Conservation (phyloP, 2,113 vertebrate species). For the Gymnorhina tibicen region DNA sequence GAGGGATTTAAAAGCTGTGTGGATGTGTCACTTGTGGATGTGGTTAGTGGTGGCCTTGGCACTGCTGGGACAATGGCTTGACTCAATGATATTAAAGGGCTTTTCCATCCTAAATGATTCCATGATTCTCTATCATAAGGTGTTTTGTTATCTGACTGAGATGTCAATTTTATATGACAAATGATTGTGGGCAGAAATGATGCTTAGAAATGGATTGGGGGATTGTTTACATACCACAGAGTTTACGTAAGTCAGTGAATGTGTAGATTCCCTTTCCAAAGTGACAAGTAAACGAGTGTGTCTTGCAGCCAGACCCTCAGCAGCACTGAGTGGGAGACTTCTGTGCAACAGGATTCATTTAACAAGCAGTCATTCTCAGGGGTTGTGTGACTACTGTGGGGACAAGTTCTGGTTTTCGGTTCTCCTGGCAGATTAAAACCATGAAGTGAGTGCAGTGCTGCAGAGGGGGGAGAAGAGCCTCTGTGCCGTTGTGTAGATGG, state of each 20-base stretch:
- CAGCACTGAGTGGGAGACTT: not conserved
- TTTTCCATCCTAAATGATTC: not conserved
- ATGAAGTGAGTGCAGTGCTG: not conserved
- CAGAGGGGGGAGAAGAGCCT: not conserved
- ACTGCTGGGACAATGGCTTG: not conserved
- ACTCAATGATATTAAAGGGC: not conserved
- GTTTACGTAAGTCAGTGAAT: not conserved
- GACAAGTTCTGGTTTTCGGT: not conserved
- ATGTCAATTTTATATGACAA: not conserved
- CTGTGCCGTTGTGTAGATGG: not conserved
- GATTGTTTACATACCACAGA: not conserved
- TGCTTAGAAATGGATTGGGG: not conserved
- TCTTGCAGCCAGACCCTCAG: not conserved
- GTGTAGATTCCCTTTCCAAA: not conserved
- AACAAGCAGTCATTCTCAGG: not conserved
- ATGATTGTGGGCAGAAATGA: not conserved
- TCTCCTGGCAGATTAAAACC: not conserved
- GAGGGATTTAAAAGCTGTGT: not conserved
- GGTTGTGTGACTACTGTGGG: not conserved
- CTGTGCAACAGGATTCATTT: not conserved
- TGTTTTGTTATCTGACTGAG: not conserved
- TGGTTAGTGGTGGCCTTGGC: not conserved
- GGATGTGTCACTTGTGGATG: not conserved
- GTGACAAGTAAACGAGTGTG: not conserved
- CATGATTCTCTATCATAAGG: not conserved